Percentiles rank a stretch among this genome's conserved stretches.
Evolutionary conservation across 1,140 invertebrate species (phyloP).

Genomic region (Saccostrea glomerata): DNA sequence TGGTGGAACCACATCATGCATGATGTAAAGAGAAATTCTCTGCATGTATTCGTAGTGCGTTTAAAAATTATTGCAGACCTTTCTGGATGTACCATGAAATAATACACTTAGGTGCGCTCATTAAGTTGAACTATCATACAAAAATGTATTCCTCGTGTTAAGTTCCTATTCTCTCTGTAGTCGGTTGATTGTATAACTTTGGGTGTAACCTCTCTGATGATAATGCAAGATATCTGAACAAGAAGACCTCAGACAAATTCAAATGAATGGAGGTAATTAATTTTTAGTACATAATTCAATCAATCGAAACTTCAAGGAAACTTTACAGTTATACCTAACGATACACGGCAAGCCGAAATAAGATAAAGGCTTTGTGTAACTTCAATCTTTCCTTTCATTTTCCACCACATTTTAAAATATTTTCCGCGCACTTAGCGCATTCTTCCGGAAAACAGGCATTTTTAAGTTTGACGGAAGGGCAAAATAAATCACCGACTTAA

Average conservation of each 20-base stretch:
- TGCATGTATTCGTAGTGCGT: too few species aligned
- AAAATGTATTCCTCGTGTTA: too few species aligned
- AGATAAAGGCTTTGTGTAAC: background rate
- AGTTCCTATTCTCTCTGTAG: background rate
- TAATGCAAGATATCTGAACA: background rate
- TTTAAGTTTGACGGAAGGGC: constrained; percentile 29
- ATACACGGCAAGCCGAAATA: background rate
- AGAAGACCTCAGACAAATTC: background rate
- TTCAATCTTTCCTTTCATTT: background rate
- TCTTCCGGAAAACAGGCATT: constrained; percentile 29
- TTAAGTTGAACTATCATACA: too few species aligned
- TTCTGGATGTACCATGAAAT: too few species aligned
- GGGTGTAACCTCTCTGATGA: constrained; percentile 12
- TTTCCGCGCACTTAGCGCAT: constrained; percentile 20
- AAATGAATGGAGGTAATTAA: background rate
- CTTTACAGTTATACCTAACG: too few species aligned
- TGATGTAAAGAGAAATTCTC: too few species aligned
- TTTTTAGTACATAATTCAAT: background rate
- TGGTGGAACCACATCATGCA: too few species aligned
- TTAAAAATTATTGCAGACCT: too few species aligned
- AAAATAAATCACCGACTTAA: constrained; percentile 20
- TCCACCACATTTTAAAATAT: background rate
- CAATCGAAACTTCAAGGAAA: background rate
- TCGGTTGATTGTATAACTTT: background rate
- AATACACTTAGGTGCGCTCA: too few species aligned